These are phyloP conservation scores for Hyla sarda DNA, from an alignment of 2,113 vertebrate genomes.

Conservation along the genomic window DNA sequence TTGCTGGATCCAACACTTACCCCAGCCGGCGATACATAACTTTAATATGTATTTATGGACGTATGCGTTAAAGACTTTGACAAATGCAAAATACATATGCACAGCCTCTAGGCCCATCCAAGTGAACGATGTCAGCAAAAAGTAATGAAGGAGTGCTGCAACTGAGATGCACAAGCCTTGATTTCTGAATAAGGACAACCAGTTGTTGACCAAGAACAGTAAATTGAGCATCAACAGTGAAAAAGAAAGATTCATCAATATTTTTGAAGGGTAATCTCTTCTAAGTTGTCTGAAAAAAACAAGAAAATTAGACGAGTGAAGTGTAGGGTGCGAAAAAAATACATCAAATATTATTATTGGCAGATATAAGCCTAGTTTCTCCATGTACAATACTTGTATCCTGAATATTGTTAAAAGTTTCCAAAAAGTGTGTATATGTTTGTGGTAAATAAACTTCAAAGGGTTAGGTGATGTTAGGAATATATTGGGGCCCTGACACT, in stretches of 20 bases:
- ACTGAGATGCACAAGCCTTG: constrained; percentile 75
- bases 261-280: constrained; percentile 85
- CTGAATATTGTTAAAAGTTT: no score
- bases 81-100: constrained; percentile 86
- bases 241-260: constrained; percentile 84
- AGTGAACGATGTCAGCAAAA: constrained; percentile 83
- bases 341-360: neutral
- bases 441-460: no score
- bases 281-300: constrained; percentile 78
- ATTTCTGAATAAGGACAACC: constrained; percentile 78
- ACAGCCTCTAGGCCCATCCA: constrained; percentile 91
- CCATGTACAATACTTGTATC: no score
- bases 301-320: neutral
- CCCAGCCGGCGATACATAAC: constrained; percentile 84
- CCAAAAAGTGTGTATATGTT: no score
- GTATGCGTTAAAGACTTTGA: constrained; percentile 91
- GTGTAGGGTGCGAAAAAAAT: neutral
- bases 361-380: neutral
- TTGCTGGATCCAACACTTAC: constrained; percentile 71
- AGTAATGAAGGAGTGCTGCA: constrained; percentile 81
- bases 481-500: no score
- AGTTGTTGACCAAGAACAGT: constrained; percentile 81
- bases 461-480: no score
- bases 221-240: constrained; percentile 82
- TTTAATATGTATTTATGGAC: constrained; percentile 85